Evolutionary conservation across 2,888 invertebrate species (phyloP).

Genomic region (Hybos culiciformis): DNA sequence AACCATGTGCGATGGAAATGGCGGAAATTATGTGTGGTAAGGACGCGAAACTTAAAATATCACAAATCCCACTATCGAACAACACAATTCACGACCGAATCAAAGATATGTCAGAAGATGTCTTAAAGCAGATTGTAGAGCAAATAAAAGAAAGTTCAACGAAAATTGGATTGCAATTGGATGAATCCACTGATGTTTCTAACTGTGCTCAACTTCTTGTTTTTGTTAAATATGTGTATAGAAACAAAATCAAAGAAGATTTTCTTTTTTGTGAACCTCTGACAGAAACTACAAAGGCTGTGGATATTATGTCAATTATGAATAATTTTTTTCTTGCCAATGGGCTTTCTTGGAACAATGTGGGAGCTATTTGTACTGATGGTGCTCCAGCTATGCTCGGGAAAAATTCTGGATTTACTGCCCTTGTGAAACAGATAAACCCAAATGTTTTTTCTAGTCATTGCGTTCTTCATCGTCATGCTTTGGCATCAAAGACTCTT

Average conservation of each 20-base stretch:
- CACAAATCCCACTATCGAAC: neutral
- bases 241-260: neutral
- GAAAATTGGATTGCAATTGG: neutral
- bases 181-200: conserved; percentile 1
- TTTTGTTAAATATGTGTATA: neutral
- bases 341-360: neutral
- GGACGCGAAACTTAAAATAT: neutral
- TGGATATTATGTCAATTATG: neutral
- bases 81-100: neutral
- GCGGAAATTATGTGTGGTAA: neutral
- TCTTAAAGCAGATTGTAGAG: neutral
- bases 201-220: neutral
- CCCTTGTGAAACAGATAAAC: neutral
- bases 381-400: neutral
- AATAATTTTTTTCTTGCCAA: neutral
- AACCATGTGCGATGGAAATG: neutral
- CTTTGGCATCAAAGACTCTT: neutral
- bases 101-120: neutral
- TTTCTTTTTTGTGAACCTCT: neutral
- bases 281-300: neutral
- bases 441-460: neutral
- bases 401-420: neutral
- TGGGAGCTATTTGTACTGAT: neutral
- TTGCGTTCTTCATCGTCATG: neutral
- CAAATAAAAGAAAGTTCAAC: neutral